Evolutionary conservation across 2,113 vertebrate species (phyloP).

Genomic region (Rafetus swinhoei): DNA sequence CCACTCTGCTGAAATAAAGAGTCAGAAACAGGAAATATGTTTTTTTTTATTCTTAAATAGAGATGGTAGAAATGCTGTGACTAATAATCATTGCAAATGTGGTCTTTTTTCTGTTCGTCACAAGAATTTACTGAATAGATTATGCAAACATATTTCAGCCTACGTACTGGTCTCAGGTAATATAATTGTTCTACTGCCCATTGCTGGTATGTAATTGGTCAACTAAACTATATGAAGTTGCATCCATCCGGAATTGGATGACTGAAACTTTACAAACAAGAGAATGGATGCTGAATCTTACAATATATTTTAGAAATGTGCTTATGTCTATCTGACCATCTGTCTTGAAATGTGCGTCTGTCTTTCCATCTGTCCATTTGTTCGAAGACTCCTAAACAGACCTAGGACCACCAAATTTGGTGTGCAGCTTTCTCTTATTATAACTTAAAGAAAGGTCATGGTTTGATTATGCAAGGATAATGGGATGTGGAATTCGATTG

Average conservation of each 20-base stretch:
- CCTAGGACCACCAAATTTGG: no score
- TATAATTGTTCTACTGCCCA: not conserved
- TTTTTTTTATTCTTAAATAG: not conserved
- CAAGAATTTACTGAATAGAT: not conserved
- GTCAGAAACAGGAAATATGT: not conserved
- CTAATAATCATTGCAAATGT: slow-evolving; percentile 1
- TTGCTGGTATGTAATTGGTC: not conserved
- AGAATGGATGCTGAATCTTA: not conserved
- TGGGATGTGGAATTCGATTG: no score
- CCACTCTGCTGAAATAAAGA: not conserved
- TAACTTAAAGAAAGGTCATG: no score
- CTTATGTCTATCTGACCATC: no score
- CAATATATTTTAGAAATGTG: no score
- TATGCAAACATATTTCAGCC: not conserved
- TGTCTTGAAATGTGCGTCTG: no score
- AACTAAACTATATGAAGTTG: not conserved
- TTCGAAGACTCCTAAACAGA: no score
- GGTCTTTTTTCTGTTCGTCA: slow-evolving; percentile 1
- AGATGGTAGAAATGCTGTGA: not conserved
- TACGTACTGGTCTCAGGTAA: not conserved
- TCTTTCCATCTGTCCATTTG: no score
- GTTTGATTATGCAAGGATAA: no score
- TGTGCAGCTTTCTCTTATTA: no score
- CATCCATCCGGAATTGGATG: not conserved
- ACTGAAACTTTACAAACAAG: not conserved